Conservation (phyloP, 2,888 invertebrate genomes). For the Gortyna flavago region DNA sequence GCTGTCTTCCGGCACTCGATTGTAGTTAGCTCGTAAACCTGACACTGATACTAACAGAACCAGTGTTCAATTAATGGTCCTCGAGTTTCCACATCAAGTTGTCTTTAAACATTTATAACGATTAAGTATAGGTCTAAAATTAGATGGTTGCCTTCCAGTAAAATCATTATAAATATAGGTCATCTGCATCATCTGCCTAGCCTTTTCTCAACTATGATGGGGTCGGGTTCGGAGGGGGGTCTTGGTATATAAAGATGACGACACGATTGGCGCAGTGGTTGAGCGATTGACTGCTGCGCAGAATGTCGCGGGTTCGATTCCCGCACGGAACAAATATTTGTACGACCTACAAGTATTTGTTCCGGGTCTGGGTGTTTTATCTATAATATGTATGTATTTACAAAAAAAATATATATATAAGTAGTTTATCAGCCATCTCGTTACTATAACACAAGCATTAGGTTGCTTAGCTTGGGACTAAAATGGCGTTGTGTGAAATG, state of each 20-base stretch:
- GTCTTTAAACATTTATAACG: slow-evolving; percentile 19
- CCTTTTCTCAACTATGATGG: background rate
- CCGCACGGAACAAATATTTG: no score
- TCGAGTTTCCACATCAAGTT: slow-evolving; percentile 12
- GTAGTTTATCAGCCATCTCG: no score
- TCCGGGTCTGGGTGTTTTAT: no score
- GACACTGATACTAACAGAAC: slow-evolving; percentile 46
- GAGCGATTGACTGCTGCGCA: no score
- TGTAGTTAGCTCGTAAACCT: slow-evolving; percentile 43
- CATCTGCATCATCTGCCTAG: background rate
- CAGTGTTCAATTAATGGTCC: slow-evolving; percentile 21
- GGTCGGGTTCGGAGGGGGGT: background rate
- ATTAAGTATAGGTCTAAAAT: background rate
- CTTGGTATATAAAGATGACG: background rate
- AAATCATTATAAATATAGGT: background rate
- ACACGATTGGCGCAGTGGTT: no score
- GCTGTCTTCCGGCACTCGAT: slow-evolving; percentile 39
- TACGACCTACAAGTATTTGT: no score
- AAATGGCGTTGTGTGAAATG: no score
- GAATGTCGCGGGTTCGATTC: no score
- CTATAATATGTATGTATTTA: no score
- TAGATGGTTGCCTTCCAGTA: background rate
- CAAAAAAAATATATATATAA: no score
- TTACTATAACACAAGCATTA: no score
- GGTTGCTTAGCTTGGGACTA: no score